These are phyloP conservation scores for Genyomyrus donnyi DNA, from an alignment of 2,113 vertebrate species.

Conservation along the genomic window DNA sequence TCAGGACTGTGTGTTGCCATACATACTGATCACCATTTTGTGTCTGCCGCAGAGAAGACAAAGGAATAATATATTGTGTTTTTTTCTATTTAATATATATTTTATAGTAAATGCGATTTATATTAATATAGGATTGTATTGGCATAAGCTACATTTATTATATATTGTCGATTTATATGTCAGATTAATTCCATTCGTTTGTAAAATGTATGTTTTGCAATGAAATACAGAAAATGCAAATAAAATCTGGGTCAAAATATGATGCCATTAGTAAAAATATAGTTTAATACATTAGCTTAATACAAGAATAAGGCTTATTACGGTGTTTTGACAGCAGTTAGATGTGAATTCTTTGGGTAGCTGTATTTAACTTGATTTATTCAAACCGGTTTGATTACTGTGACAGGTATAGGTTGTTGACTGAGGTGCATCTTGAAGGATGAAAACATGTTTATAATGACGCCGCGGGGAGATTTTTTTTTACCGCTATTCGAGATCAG, in stretches of 20 bases:
- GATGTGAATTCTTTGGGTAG: neutral
- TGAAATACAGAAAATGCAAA: neutral
- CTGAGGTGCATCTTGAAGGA: neutral
- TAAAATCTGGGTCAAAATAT: neutral
- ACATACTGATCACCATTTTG: conserved; percentile 26
- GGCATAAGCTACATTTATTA: neutral
- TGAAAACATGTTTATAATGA: neutral
- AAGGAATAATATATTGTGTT: conserved; percentile 16
- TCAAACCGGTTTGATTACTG: neutral
- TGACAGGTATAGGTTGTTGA: neutral
- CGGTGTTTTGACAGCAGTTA: neutral
- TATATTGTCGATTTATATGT: neutral
- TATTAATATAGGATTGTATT: neutral
- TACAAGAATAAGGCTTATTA: neutral
- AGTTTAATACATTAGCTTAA: neutral
- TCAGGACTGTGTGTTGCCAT: conserved; percentile 8
- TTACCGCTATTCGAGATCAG: neutral
- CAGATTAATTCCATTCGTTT: neutral
- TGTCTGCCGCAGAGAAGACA: conserved; percentile 22
- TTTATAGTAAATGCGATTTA: neutral
- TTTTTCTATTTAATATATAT: neutral
- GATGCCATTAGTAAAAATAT: neutral
- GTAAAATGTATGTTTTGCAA: neutral
- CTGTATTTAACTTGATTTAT: neutral
- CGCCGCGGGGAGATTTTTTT: neutral